Base-by-base conservation (phyloP, 2,113 vertebrate genomes). In the Vimba vimba region DNA sequence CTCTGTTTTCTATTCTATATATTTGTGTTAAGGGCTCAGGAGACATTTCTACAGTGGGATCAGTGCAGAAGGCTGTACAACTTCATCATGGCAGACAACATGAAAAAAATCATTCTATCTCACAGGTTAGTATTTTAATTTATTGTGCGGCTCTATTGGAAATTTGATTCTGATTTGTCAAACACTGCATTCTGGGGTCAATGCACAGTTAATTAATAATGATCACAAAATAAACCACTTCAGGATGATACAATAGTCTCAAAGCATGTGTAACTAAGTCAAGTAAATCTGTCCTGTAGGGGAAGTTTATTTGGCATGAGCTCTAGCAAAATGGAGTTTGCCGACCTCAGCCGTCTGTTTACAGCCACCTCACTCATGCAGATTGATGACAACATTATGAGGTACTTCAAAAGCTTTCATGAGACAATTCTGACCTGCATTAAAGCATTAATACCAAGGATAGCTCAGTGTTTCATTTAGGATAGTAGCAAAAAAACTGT, bases 91-190 rank as follows among this genome's bases (percentile, higher is more conserved):
- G 98, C 98, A 0, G 97, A 98, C 93, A 99, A 99, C 94, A 97
- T 99, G 98, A 99, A 99, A 95, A 99, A 97, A 92, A 98, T 99
- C 87, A 99, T 99, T 89, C 95, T 99, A 39, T 98, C 97, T 6
- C 98, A 99, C 95, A 98, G 97, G 98, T 99, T 93, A 50, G 13
- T 52, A 7, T 52, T 17, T 57, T 11, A 1, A 30, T 4, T 33
- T 55, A 30, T 77, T 4, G n/a, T 17, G 52, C 0, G 52, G 27
- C 66, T 30, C 1, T n/a, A 2, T 69, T 25, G 43, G 52, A 19
- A 23, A 73, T 12, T 21, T 76, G 47, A 82, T 13, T 82, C 12
- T 81, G 45, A 57, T 66, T 80, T 6, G 17, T 21, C 52, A 55
- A 21, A 21, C 52, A 55, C 17, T 21, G 17, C 52, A 57, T 57